Evolutionary conservation across 2,888 invertebrate species (phyloP).

Genomic region (Eupithecia subfuscata): DNA sequence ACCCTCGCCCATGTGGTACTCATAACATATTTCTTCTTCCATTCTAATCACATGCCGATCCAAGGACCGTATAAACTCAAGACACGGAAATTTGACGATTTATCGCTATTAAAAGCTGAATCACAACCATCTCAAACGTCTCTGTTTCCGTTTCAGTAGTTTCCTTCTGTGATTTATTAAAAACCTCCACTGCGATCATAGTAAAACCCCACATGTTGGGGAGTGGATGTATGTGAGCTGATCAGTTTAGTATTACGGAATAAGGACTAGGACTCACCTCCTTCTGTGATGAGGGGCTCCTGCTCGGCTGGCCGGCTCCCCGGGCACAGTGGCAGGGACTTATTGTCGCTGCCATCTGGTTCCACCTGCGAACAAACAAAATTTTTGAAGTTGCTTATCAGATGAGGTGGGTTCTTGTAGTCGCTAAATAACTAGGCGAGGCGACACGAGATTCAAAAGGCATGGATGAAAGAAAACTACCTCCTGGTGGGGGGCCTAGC

Average conservation of each 20-base stretch:
- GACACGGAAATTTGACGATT: too few species aligned
- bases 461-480: neutral
- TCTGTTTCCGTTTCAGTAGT: too few species aligned
- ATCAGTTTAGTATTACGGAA: neutral
- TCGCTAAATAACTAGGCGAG: neutral
- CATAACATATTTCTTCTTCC: neutral
- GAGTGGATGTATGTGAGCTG: neutral
- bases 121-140: neutral
- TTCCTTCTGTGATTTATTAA: neutral
- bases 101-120: too few species aligned
- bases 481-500: neutral
- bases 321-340: slow-evolving; percentile 73
- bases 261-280: slow-evolving; percentile 59
- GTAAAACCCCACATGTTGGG: neutral
- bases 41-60: neutral
- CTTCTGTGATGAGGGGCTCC: slow-evolving; percentile 66
- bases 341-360: slow-evolving; percentile 59
- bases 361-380: slow-evolving; percentile 61
- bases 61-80: too few species aligned
- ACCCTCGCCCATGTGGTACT: neutral
- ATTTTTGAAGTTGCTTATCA: neutral
- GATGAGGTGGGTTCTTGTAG: neutral
- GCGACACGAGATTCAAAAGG: neutral
- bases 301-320: slow-evolving; percentile 68
- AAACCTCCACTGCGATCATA: neutral